A percentile compares a stretch with the other conserved stretches of the same genome.
phyloP scores from a whole-genome alignment of 1,140 invertebrate species.

The Leptinotarsa texana region DNA sequence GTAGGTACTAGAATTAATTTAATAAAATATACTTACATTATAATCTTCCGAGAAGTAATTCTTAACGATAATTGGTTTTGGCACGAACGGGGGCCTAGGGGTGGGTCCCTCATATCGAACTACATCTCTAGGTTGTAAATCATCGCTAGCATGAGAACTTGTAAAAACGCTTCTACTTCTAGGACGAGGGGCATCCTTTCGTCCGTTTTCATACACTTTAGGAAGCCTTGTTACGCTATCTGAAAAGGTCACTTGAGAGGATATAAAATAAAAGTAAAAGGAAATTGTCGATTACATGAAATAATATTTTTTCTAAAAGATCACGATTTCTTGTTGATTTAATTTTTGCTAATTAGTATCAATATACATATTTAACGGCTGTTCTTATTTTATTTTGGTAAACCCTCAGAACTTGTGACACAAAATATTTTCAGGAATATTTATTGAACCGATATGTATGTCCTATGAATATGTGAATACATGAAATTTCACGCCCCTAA shows the following conservation, averaged over 20 bases:
- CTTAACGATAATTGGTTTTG: constrained; percentile 50
- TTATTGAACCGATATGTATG: no score
- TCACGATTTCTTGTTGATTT: background rate
- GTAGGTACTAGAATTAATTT: no score
- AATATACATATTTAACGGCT: no score
- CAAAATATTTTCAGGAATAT: no score
- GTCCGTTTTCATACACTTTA: constrained; percentile 42
- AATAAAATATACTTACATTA: constrained; percentile 42
- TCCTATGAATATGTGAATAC: no score
- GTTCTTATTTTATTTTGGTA: no score
- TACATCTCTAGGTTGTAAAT: constrained; percentile 44
- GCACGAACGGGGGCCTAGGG: constrained; percentile 45
- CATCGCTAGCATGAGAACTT: constrained; percentile 47
- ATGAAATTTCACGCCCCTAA: no score
- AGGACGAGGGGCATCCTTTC: constrained; percentile 46
- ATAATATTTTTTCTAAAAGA: background rate
- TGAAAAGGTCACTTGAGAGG: constrained; percentile 44
- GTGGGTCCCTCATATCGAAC: constrained; percentile 47
- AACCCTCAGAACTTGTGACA: no score
- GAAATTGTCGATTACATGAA: background rate
- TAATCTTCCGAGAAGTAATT: constrained; percentile 51
- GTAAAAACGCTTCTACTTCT: constrained; percentile 53
- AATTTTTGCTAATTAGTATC: background rate
- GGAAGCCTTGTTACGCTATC: constrained; percentile 50
- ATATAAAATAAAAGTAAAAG: constrained; percentile 13